phyloP scores from a whole-genome alignment of 2,888 invertebrate genomes.

The Eilema sororculum region DNA sequence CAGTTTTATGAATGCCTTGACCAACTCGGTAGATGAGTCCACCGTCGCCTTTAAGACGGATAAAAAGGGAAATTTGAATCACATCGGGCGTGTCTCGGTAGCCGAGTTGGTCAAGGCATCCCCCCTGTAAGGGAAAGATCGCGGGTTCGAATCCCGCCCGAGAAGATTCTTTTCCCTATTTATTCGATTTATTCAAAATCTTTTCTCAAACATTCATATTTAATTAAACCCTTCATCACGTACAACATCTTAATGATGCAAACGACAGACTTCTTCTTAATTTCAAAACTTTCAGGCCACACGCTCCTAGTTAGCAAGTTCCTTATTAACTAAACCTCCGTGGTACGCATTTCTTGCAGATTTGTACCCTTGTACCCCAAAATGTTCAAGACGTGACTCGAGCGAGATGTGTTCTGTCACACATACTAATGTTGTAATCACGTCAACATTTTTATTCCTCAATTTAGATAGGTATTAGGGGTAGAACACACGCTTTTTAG shows the following conservation, averaged over 20 bases:
- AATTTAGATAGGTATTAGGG: background rate
- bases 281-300: background rate
- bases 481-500: background rate
- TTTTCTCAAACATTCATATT: background rate
- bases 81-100: no score
- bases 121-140: no score
- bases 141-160: no score
- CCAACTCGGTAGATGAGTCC: no score
- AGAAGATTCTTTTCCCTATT: no score
- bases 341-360: background rate
- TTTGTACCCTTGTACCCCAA: slow-evolving; percentile 8
- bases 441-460: background rate
- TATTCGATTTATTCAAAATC: background rate
- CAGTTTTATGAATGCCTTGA: no score
- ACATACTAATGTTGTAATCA: background rate
- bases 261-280: background rate
- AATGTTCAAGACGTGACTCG: slow-evolving; percentile 19
- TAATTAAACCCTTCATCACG: background rate
- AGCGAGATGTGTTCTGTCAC: background rate
- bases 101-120: no score
- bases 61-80: no score
- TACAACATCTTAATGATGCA: background rate
- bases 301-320: background rate
- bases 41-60: no score
- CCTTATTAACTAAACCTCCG: slow-evolving; percentile 2